A percentile compares a stretch with the other conserved stretches of the same genome.
These are phyloP conservation scores for Fistularia tabacaria DNA, from an alignment of 2,797 vertebrate species.

Conservation along the genomic window DNA sequence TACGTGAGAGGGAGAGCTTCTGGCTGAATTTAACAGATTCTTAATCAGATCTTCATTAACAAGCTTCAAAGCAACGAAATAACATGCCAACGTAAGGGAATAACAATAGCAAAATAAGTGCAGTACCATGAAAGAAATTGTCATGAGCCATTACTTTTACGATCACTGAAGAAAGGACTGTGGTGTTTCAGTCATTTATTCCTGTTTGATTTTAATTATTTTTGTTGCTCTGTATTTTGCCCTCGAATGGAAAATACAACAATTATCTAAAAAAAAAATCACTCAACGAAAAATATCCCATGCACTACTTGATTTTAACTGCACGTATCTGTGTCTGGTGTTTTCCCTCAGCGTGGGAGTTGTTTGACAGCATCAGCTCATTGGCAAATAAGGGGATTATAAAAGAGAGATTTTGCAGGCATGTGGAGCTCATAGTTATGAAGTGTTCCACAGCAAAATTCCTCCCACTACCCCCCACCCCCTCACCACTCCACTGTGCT, in stretches of 20 bases:
- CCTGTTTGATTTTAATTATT: too few relatives aligned
- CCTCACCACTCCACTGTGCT: neutral
- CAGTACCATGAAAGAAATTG: too few relatives aligned
- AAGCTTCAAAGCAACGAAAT: too few relatives aligned
- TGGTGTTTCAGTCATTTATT: too few relatives aligned
- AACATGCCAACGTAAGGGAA: too few relatives aligned
- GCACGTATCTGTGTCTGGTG: conserved; percentile 3
- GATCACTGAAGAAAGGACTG: too few relatives aligned
- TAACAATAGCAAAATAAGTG: too few relatives aligned
- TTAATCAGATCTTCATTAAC: too few relatives aligned
- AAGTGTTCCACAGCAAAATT: conserved; percentile 18
- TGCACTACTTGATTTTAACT: neutral
- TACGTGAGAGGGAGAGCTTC: conserved; percentile 1
- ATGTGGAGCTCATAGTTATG: conserved; percentile 6
- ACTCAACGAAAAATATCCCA: neutral
- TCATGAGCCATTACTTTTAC: too few relatives aligned
- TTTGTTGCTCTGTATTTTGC: too few relatives aligned
- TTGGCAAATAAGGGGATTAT: conserved; percentile 12
- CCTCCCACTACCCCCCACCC: conserved; percentile 3
- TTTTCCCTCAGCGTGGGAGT: conserved; percentile 16
- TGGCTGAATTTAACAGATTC: neutral
- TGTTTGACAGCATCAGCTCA: conserved; percentile 11
- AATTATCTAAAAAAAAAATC: too few relatives aligned
- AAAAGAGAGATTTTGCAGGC: neutral
- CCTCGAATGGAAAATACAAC: too few relatives aligned